Percentiles rank a stretch among this genome's conserved stretches.
These are phyloP conservation scores for Aplodontia rufa DNA, from an alignment of 2,113 vertebrate species.

Conservation along the genomic window DNA sequence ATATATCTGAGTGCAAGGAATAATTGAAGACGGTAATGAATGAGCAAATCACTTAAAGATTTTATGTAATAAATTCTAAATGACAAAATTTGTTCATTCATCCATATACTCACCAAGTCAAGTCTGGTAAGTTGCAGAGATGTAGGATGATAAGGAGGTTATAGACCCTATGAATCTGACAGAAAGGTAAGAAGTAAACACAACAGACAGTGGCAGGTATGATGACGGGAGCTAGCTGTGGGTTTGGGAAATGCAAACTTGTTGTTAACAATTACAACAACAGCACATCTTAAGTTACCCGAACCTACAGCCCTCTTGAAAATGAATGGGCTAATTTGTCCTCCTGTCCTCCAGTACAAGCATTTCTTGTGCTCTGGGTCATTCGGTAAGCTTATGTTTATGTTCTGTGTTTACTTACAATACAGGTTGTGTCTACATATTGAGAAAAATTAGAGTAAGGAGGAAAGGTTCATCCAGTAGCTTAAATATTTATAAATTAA, in stretches of 20 bases:
- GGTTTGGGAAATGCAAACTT: background rate
- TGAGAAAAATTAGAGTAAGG: background rate
- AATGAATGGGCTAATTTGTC: background rate
- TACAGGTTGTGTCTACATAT: background rate
- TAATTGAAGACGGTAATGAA: constrained; percentile 12
- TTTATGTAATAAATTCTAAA: constrained; percentile 11
- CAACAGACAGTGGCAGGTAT: accelerated
- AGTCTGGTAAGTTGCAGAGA: background rate
- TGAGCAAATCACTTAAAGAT: background rate
- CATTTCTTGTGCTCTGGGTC: background rate
- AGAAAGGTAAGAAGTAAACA: background rate
- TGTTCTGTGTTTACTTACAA: background rate
- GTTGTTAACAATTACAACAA: background rate
- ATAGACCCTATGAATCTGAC: background rate
- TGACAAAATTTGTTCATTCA: background rate
- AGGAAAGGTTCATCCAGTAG: background rate
- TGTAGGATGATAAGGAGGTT: background rate
- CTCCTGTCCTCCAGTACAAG: background rate
- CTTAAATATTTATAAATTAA: background rate
- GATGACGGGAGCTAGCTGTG: background rate
- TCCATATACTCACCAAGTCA: background rate
- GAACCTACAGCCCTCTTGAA: background rate
- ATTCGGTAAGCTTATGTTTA: background rate
- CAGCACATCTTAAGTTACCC: background rate
- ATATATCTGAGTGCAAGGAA: background rate